Evolutionary conservation across 2,797 vertebrate genomes (phyloP).

Genomic region (Leptodactylus fallax): DNA sequence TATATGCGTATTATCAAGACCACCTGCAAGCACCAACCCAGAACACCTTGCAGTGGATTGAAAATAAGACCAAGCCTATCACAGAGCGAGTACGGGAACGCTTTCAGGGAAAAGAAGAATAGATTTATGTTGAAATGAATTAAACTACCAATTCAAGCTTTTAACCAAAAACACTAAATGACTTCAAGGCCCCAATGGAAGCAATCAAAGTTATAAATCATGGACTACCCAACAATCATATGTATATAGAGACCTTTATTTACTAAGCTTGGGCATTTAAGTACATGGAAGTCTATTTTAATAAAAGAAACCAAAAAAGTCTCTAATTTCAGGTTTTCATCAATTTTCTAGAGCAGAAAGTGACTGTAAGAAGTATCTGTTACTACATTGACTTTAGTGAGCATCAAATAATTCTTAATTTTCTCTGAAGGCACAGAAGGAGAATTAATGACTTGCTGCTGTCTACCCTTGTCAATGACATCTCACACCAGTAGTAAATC

Average conservation of each 20-base stretch:
- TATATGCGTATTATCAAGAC: slow-evolving; percentile 45
- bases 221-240: neutral
- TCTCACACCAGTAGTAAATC: no score
- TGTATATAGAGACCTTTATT: neutral
- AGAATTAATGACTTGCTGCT: no score
- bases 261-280: neutral
- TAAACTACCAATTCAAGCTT: neutral
- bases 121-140: neutral
- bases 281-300: neutral
- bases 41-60: slow-evolving; percentile 31
- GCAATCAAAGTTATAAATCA: neutral
- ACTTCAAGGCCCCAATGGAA: neutral
- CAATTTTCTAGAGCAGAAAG: no score
- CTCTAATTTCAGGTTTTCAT: no score
- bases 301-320: neutral
- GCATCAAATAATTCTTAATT: no score
- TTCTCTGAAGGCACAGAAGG: no score
- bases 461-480: no score
- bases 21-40: slow-evolving; percentile 1
- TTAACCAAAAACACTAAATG: no score
- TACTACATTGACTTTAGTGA: no score
- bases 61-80: slow-evolving; percentile 26
- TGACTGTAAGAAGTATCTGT: no score
- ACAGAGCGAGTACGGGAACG: neutral
- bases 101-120: neutral